phyloP scores from a whole-genome alignment of 2,797 vertebrate species.

The Coregonus suidteri region DNA sequence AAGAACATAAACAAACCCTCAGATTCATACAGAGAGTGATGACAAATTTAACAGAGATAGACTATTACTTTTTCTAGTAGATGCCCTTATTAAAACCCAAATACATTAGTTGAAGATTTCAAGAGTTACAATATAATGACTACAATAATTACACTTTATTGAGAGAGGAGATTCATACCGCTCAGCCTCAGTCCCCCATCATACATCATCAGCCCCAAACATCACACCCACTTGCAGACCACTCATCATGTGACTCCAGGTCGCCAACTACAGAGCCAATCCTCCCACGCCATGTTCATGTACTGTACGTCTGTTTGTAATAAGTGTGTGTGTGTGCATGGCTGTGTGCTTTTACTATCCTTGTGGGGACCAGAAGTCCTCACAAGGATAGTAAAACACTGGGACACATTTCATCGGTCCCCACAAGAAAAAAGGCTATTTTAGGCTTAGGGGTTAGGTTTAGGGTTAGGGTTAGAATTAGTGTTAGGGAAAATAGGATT shows the following conservation, averaged over 20 bases:
- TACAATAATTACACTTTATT: not conserved
- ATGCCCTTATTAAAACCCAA: not conserved
- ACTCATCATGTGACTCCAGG: not conserved
- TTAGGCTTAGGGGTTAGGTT: too few relatives aligned
- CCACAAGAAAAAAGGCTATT: too few relatives aligned
- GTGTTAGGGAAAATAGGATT: too few relatives aligned
- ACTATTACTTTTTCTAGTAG: not conserved
- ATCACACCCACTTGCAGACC: not conserved
- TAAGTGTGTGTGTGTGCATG: conserved; percentile 4
- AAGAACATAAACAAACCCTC: not conserved
- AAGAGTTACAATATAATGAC: not conserved
- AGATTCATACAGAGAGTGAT: not conserved
- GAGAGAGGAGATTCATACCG: not conserved
- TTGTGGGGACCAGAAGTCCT: too few relatives aligned
- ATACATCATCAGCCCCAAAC: not conserved
- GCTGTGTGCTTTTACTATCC: too few relatives aligned
- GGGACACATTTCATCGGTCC: too few relatives aligned
- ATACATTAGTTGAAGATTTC: not conserved
- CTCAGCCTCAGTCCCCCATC: not conserved
- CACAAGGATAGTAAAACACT: too few relatives aligned
- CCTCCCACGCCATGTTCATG: not conserved
- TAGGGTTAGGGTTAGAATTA: too few relatives aligned
- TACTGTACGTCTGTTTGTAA: conserved; percentile 7
- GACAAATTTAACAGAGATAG: too few relatives aligned
- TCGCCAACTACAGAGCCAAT: not conserved